Evolutionary conservation across 2,113 vertebrate genomes (phyloP).

Genomic region (Urocynchramus pylzowi): DNA sequence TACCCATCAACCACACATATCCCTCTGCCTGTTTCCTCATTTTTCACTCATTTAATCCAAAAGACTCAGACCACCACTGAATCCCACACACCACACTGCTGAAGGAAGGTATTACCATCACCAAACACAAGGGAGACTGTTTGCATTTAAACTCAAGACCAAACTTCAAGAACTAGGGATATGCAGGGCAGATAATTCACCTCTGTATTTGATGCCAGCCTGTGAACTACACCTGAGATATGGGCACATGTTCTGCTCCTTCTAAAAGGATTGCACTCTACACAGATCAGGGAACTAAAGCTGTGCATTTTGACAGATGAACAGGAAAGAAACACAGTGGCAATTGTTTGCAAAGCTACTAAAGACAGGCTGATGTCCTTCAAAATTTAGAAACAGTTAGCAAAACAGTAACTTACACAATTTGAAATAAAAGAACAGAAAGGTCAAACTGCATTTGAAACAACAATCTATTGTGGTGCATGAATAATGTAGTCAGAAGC

Average conservation of each 20-base stretch:
- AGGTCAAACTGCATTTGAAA: background rate
- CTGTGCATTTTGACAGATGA: background rate
- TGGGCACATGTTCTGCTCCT: background rate
- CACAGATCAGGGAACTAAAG: background rate
- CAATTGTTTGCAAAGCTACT: background rate
- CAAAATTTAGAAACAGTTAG: background rate
- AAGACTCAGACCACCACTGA: background rate
- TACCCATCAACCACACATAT: background rate
- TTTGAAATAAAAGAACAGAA: background rate
- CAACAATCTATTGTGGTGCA: background rate
- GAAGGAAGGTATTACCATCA: background rate
- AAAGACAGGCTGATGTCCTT: background rate
- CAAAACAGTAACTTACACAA: background rate
- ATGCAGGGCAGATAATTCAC: background rate
- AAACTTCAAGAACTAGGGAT: background rate
- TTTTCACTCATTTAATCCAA: background rate
- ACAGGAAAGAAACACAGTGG: background rate
- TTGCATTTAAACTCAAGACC: background rate
- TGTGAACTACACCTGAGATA: background rate
- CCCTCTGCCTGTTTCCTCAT: background rate
- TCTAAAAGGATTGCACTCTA: background rate
- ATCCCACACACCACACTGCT: background rate
- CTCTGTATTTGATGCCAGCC: background rate
- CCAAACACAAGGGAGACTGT: background rate
- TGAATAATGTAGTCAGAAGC: background rate